phyloP scores from a whole-genome alignment of 2,888 invertebrate species.

The Nomada lathburiana region DNA sequence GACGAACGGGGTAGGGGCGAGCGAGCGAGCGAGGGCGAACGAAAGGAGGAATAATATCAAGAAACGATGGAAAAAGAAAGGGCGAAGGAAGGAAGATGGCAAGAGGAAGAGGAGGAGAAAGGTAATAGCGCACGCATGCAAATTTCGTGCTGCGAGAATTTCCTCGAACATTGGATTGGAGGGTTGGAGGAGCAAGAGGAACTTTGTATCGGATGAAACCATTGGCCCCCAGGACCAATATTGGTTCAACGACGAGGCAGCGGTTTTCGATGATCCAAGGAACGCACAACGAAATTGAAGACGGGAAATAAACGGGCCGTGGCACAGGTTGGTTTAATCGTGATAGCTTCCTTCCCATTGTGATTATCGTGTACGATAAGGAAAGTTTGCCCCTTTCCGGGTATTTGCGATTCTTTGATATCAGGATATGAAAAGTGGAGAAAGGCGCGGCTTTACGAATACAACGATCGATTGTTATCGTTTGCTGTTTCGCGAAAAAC shows the following conservation, averaged over 20 bases:
- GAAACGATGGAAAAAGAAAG: constrained; percentile 26
- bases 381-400: constrained; percentile 43
- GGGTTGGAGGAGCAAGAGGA: constrained; percentile 15
- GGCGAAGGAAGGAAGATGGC: background rate
- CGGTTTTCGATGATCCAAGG: constrained; percentile 60
- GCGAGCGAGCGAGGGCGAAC: background rate
- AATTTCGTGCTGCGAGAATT: constrained; percentile 66
- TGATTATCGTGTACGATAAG: constrained; percentile 48
- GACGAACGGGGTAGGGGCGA: background rate
- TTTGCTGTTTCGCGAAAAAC: too few relatives aligned
- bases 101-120: background rate
- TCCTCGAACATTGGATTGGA: constrained; percentile 35
- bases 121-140: constrained; percentile 58
- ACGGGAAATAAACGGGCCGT: constrained; percentile 58
- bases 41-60: background rate
- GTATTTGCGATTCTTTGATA: too few relatives aligned
- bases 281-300: constrained; percentile 50
- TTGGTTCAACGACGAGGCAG: constrained; percentile 57
- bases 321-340: constrained; percentile 52
- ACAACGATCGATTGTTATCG: too few relatives aligned
- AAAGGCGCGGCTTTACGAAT: too few relatives aligned
- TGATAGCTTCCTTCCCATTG: constrained; percentile 50
- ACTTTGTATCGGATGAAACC: constrained; percentile 65
- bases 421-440: too few relatives aligned
- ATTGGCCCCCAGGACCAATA: constrained; percentile 62